A percentile compares a stretch with the other conserved stretches of the same genome.
Evolutionary conservation across 2,113 vertebrate species (phyloP).

Genomic region (Calidris pugnax): DNA sequence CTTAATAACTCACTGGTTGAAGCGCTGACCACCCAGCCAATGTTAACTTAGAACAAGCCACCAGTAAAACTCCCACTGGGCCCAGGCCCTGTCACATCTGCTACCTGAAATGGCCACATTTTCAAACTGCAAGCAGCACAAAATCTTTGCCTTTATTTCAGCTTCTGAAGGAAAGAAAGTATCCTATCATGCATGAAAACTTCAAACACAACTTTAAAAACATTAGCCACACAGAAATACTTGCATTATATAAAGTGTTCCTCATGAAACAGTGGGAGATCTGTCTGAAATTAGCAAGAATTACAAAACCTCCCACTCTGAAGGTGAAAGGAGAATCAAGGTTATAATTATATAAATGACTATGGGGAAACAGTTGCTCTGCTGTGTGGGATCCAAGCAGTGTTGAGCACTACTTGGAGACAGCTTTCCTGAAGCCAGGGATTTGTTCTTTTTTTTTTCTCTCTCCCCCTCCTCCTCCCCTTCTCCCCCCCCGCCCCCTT

Average conservation of each 20-base stretch:
- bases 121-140: not conserved
- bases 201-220: conserved; percentile 3
- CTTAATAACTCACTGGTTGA: conserved; percentile 11
- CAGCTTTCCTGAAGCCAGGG: not conserved
- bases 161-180: not conserved
- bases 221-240: conserved; percentile 23
- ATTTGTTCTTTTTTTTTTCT: not conserved
- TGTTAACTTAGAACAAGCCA: not conserved
- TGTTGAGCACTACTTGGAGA: not conserved
- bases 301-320: conserved; percentile 66
- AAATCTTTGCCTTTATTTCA: not conserved
- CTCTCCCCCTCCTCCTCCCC: not conserved
- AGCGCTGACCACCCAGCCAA: not conserved
- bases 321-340: conserved; percentile 62
- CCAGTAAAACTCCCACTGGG: not conserved
- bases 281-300: conserved; percentile 54
- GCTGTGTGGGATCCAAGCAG: conserved; percentile 39
- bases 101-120: not conserved
- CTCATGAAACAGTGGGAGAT: conserved; percentile 50
- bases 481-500: too few relatives aligned
- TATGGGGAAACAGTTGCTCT: conserved; percentile 52
- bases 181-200: not conserved
- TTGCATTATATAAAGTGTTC: conserved; percentile 52
- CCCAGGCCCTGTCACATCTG: not conserved
- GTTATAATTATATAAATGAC: conserved; percentile 67